phyloP scores from a whole-genome alignment of 2,797 vertebrate genomes.

The Aldrovandia affinis region DNA sequence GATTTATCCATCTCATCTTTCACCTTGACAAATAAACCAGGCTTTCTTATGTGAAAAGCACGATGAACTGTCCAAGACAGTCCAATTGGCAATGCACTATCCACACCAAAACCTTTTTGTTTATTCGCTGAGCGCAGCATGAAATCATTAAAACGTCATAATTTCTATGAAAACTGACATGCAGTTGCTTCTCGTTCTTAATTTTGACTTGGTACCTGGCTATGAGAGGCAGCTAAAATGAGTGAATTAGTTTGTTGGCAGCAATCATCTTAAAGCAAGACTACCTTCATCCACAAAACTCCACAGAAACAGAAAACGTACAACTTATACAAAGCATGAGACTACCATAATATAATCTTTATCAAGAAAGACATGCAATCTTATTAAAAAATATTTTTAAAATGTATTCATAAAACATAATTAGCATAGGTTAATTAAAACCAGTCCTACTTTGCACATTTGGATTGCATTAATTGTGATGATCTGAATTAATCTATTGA shows the following conservation, averaged over 20 bases:
- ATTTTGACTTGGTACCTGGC: no score
- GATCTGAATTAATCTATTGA: constrained; percentile 69
- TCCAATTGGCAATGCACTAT: no score
- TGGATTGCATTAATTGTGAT: constrained; percentile 58
- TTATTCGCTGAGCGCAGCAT: no score
- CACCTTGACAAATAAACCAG: no score
- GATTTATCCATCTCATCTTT: no score
- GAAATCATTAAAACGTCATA: no score
- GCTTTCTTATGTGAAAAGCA: no score
- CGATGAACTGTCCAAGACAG: no score
- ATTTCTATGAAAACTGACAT: no score
- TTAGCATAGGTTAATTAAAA: constrained; percentile 80
- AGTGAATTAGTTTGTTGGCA: background rate
- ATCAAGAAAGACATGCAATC: constrained; percentile 53
- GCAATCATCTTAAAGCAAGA: constrained; percentile 45
- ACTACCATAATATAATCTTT: constrained; percentile 52
- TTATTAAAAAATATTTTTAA: constrained; percentile 64
- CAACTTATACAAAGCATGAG: constrained; percentile 43
- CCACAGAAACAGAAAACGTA: constrained; percentile 28
- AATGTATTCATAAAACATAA: constrained; percentile 60
- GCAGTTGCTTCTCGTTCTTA: no score
- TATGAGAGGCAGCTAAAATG: no score
- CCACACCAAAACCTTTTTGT: no score
- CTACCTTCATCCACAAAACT: constrained; percentile 48
- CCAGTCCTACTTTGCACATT: constrained; percentile 57